Base-by-base conservation (phyloP, 2,888 invertebrate genomes). In the Lasioglossum marginatum region DNA sequence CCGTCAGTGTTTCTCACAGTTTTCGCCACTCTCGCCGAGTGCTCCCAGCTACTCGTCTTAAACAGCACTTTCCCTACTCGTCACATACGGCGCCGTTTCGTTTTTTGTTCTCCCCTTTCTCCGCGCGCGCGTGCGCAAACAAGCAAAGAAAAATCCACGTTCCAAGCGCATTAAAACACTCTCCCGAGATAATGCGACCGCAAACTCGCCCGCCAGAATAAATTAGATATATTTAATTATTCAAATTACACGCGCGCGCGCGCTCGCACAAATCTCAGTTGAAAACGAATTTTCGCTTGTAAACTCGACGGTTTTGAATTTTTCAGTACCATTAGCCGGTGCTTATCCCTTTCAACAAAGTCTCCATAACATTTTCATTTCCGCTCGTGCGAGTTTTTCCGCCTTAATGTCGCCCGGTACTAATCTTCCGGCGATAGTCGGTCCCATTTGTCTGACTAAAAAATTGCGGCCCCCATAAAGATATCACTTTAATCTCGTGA, bases 221-320 rank as follows among this genome's bases (percentile, higher is more conserved):
- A 81, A 83, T 83, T 81, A 82, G 43, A 76, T 70, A 40, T 72
- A 76, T 37, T 82, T 82, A 82, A 76, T 82, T 83, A 83, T 82
- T 79, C 82, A 83, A 82, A 74, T 68, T 57, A 16, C 57, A 60
- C 19, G 27, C 19, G 4, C 31, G n/a, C 31, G 45, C 52, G 34
- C 43, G 52, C 10, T 34, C 60, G 34, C 27, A 43, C 23, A 40
- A 68, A 81, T 71, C 81, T 71, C 77, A n/a, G 45, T 57, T 40
- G 60, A 34, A 34, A n/a, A 71, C n/a, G n/a, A 10, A n/a, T 40
- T 16, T 31, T n/a, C 79, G 37, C 63, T 23, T 31, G 31, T 31
- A 19, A 70, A 45, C 27, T 27, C 4, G 27, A 27, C 71, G 10
- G 37, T 31, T 68, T 68, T 34, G 34, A 68, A 68, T 68, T 37